A percentile compares a stretch with the other conserved stretches of the same genome.
Conservation (phyloP, 92 coral and sea anemone genomes). For the Zoanthus gigantus region DNA sequence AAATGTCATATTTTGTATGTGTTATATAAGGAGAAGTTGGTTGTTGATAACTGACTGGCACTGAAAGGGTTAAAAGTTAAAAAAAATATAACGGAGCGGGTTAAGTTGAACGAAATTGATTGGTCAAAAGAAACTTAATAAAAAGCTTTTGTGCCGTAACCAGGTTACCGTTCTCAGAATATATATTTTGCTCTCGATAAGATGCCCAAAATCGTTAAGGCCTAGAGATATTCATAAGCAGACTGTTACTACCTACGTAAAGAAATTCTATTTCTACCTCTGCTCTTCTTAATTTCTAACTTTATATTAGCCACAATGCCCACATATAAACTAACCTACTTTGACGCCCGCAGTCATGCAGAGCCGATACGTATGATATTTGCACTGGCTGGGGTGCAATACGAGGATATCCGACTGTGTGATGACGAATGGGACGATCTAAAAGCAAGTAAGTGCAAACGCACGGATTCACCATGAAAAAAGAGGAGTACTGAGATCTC, state of each 20-base stretch:
- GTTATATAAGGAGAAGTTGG: too few species aligned
- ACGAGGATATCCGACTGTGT: conserved; percentile 32
- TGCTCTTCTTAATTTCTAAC: not conserved
- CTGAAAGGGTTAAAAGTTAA: not conserved
- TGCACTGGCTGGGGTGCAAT: conserved; percentile 50
- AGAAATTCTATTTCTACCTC: not conserved
- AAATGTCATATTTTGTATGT: too few species aligned
- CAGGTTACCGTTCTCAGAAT: not conserved
- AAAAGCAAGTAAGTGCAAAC: conserved; percentile 44
- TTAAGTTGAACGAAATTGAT: not conserved
- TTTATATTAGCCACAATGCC: conserved; percentile 2
- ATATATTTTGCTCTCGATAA: not conserved
- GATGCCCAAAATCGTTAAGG: not conserved
- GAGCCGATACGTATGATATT: conserved; percentile 52
- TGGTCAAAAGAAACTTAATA: not conserved
- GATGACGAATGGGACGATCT: conserved; percentile 21
- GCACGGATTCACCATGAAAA: not conserved
- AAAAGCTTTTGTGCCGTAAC: not conserved
- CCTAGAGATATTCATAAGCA: not conserved
- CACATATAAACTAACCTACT: conserved; percentile 47
- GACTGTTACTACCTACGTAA: not conserved
- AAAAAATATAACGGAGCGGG: not conserved
- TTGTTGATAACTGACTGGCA: too few species aligned
- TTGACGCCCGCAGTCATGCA: conserved; percentile 42
- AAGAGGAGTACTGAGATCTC: not conserved